phyloP scores from a whole-genome alignment of 2,888 invertebrate genomes.

The Gibbula magus region DNA sequence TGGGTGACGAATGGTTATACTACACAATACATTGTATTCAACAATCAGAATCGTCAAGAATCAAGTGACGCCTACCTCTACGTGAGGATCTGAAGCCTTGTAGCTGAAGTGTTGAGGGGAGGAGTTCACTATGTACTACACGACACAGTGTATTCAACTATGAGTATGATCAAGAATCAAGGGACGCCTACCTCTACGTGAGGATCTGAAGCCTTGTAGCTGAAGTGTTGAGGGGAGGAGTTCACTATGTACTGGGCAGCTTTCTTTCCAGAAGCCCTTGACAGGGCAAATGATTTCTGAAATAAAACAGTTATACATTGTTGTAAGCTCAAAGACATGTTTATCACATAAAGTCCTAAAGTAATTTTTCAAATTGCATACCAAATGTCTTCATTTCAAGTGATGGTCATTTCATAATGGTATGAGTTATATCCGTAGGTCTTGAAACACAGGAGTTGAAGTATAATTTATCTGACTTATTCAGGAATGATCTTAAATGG shows the following conservation, averaged over 20 bases:
- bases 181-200: conserved; percentile 77
- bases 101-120: conserved; percentile 81
- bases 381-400: no score
- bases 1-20: not conserved
- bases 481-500: no score
- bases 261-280: conserved; percentile 53
- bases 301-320: conserved; percentile 12
- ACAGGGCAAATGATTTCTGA: conserved; percentile 43
- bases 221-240: conserved; percentile 80
- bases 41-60: not conserved
- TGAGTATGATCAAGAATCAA: not conserved
- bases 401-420: no score
- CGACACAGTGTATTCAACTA: not conserved
- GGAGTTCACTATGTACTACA: conserved; percentile 36
- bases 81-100: conserved; percentile 81
- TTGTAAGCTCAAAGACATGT: not conserved
- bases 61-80: conserved; percentile 75
- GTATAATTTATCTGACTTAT: no score
- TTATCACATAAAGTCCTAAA: not conserved
- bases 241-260: conserved; percentile 50
- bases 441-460: no score
- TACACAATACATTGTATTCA: not conserved
- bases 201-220: conserved; percentile 81
- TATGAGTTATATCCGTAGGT: no score
- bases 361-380: no score